Evolutionary conservation across 2,797 vertebrate genomes (phyloP).

Genomic region (Dipus sagitta): DNA sequence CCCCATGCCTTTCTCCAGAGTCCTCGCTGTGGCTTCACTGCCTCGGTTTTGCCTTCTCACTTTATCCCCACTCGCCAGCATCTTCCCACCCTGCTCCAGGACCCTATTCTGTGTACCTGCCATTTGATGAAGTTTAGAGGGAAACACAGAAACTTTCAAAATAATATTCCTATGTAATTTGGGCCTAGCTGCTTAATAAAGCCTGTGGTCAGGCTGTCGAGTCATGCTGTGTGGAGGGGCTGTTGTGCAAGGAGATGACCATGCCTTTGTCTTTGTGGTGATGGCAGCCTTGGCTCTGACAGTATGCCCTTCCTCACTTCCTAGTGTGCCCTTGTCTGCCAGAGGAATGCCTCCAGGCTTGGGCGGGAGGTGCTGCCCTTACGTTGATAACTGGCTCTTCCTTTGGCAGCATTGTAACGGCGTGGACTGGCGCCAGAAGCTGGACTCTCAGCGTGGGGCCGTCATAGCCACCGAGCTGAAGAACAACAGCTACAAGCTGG

Average conservation of each 20-base stretch:
- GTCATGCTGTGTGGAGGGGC: neutral
- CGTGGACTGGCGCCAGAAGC: constrained; percentile 99
- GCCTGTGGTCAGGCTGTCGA: no score
- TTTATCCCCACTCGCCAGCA: neutral
- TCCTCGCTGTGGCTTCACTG: neutral
- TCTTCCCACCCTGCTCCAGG: neutral
- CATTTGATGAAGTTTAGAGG: neutral
- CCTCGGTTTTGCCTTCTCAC: neutral
- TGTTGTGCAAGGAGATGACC: neutral
- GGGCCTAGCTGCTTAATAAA: neutral
- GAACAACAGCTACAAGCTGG: constrained; percentile 99
- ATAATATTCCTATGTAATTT: neutral
- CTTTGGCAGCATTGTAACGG: constrained; percentile 95
- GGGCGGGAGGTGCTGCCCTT: neutral
- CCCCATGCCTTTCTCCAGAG: neutral
- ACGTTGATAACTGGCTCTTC: neutral
- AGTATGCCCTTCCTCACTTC: neutral
- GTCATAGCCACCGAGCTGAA: constrained; percentile 99
- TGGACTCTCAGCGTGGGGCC: constrained; percentile 98
- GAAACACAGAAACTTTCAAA: neutral
- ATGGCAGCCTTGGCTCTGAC: neutral
- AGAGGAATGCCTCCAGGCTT: no score
- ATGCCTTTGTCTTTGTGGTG: neutral
- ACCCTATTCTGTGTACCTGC: neutral
- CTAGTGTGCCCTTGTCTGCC: neutral